Evolutionary conservation across 2,888 invertebrate genomes (phyloP), one percentile per base, ranked within the genome.

Genomic region (Cotesia congregata): DNA sequence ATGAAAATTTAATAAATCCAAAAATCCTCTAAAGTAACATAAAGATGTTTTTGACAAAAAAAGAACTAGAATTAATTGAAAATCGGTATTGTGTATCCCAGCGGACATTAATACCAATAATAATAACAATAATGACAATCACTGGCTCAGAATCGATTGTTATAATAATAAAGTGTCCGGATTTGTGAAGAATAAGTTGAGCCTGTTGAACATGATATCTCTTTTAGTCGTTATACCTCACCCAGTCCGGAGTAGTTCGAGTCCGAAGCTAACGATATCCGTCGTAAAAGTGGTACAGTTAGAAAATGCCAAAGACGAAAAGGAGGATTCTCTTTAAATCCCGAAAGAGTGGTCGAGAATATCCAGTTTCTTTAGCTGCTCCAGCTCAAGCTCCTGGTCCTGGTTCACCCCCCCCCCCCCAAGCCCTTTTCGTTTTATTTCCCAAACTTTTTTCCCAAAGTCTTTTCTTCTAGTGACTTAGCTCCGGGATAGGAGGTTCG

Each of bases 241-340:
- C 17, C 73, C n/a, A 9, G 67, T 61, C 30, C 30, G 3, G 30
- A 12, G 70, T 17, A n/a, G 67, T 69, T 17, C 12, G 69, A 74
- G 60, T 50, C 1, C 50, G 50, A 12, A 59, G 74, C 71, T 72
- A 77, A 79, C 77, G 77, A 78, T 74, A 80, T 78, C 77, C 73
- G 61, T 78, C 80, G 80, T 80, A 80, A 80, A 80, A 80, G 76
- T 68, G 71, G 65, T 65, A 50, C 12, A 78, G 73, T 77, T 50
- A 17, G 40, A 64, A 68, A 38, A 67, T 67, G 75, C 65, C 60
- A 72, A 72, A 62, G 39, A 60, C 60, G 71, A 78, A n/a, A 71
- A 50, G 7, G 65, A 75, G 65, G 72, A 80, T 80, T 78, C 80
- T 80, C 80, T 80, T 80, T 77, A 80, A 80, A 78, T 75, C 77